Percentiles rank a stretch among this genome's conserved stretches.
Conservation (phyloP, 2,888 invertebrate species). For the Hydroisotoma schaefferi region DNA sequence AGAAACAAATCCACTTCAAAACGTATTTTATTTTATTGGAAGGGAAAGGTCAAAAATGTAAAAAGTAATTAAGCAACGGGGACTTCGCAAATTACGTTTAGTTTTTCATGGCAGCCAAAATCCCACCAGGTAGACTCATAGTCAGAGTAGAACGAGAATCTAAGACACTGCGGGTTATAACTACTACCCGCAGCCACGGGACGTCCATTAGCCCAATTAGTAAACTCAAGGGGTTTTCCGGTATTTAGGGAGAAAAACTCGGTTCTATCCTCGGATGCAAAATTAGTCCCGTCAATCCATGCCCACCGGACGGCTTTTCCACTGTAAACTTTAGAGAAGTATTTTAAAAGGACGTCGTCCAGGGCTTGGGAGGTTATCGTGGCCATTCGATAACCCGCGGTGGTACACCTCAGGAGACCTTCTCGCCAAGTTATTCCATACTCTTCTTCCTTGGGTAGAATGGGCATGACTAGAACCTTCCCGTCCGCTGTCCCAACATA, state of each 20-base stretch:
- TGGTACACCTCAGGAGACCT: constrained; percentile 12
- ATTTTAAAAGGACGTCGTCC: constrained; percentile 4
- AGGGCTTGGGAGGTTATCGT: constrained; percentile 7
- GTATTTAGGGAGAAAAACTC: constrained; percentile 17
- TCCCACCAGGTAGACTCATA: no score
- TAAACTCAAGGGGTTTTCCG: constrained; percentile 13
- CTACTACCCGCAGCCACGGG: no score
- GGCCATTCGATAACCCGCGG: constrained; percentile 14
- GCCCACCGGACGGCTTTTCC: constrained; percentile 3
- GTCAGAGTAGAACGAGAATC: no score
- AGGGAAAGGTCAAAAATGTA: no score
- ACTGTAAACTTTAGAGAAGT: not conserved
- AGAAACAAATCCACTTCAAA: no score
- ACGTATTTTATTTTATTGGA: no score
- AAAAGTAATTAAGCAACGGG: no score
- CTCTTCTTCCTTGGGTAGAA: not conserved
- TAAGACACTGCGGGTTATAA: no score
- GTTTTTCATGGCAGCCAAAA: no score
- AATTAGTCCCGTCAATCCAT: constrained; percentile 22
- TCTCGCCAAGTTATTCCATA: constrained; percentile 17
- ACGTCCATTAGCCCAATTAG: constrained; percentile 7
- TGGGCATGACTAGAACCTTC: constrained; percentile 16
- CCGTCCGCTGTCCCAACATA: constrained; percentile 12
- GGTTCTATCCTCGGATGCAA: constrained; percentile 9
- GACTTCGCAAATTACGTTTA: no score